phyloP scores from a whole-genome alignment of 2,113 vertebrate species.

The Acinonyx jubatus region DNA sequence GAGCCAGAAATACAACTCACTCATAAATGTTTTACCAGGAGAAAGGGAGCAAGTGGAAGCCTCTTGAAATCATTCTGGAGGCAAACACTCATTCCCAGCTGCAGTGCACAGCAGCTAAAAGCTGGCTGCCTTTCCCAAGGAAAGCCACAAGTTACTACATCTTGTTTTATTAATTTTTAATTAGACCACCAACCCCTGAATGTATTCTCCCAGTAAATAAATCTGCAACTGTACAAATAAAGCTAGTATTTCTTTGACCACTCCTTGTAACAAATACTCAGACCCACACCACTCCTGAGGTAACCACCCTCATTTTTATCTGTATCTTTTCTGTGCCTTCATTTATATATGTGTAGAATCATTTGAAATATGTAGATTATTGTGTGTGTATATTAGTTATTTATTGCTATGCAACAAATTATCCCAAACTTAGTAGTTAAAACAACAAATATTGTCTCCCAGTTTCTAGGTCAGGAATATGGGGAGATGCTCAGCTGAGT shows the following conservation, averaged over 20 bases:
- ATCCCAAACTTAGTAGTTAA: background rate
- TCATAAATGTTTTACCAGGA: background rate
- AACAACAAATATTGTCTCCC: background rate
- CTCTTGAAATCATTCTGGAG: background rate
- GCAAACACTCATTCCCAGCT: background rate
- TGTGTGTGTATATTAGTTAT: background rate
- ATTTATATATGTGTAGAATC: background rate
- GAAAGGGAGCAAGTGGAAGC: background rate
- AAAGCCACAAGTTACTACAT: background rate
- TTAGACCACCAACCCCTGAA: background rate
- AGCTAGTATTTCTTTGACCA: background rate
- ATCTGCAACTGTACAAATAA: background rate
- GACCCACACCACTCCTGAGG: background rate
- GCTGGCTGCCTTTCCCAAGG: background rate
- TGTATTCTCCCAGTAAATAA: background rate
- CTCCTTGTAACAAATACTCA: background rate
- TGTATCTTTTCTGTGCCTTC: background rate
- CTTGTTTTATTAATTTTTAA: slow-evolving; percentile 37
- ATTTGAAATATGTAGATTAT: background rate
- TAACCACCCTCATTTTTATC: background rate
- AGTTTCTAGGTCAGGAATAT: background rate
- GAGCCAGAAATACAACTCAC: background rate
- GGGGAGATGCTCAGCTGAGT: background rate
- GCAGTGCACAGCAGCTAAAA: background rate
- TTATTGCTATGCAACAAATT: background rate